phyloP scores from a whole-genome alignment of 2,888 invertebrate species.

The Dione juno region DNA sequence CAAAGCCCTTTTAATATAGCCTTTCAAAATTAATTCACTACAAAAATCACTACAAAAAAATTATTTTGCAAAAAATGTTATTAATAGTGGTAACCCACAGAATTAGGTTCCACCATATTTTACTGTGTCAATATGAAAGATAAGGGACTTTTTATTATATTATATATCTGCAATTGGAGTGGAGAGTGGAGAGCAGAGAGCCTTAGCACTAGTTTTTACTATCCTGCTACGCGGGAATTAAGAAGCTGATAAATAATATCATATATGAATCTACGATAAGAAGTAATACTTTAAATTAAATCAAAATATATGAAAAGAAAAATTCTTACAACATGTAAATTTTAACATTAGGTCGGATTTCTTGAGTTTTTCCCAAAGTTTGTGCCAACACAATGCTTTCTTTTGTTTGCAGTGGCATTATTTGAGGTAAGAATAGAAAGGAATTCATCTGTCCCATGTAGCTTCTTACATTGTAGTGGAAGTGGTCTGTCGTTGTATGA shows the following conservation, averaged over 20 bases:
- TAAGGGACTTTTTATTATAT: too few species aligned
- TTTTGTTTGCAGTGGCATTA: slow-evolving; percentile 29
- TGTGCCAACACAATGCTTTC: slow-evolving; percentile 20
- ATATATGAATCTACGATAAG: too few species aligned
- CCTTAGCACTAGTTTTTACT: too few species aligned
- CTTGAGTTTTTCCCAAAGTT: slow-evolving; percentile 20
- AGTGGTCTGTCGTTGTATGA: background rate
- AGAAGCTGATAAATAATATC: too few species aligned
- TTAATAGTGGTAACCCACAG: background rate
- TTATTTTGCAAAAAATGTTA: background rate
- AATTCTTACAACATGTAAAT: too few species aligned
- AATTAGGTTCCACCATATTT: background rate
- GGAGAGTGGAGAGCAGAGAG: too few species aligned
- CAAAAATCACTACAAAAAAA: too few species aligned
- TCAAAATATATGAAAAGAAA: background rate
- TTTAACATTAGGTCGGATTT: slow-evolving; percentile 31
- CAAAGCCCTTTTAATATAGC: background rate
- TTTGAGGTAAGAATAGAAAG: slow-evolving; percentile 12
- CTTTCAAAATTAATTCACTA: background rate
- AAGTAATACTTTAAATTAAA: too few species aligned
- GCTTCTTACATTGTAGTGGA: background rate
- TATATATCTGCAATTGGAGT: too few species aligned
- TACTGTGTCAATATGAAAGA: too few species aligned
- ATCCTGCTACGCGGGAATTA: too few species aligned
- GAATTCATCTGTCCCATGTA: background rate